phyloP scores from a whole-genome alignment of 1,140 invertebrate genomes.

The Varroa destructor region DNA sequence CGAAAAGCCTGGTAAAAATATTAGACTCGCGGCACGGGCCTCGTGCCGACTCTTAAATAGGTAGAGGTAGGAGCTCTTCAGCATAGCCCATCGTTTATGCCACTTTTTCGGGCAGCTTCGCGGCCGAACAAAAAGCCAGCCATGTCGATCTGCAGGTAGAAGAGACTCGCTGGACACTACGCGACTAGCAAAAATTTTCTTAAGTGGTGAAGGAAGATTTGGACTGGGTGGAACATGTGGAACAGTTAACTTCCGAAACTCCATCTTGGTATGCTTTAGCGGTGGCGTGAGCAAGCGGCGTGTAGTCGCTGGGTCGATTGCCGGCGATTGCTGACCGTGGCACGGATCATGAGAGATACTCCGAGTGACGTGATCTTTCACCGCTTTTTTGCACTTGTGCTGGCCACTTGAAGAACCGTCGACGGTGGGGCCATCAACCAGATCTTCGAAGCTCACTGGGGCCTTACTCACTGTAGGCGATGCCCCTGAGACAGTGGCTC shows the following conservation, averaged over 20 bases:
- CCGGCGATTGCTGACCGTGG: too few relatives aligned
- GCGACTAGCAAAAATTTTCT: conserved; percentile 24
- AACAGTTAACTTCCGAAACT: too few relatives aligned
- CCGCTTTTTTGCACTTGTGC: not conserved
- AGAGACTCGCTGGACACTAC: conserved; percentile 17
- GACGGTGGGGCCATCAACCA: conserved; percentile 28
- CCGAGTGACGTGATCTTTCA: conserved; percentile 11
- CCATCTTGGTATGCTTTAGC: too few relatives aligned
- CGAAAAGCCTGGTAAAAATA: conserved; percentile 14
- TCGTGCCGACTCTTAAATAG: conserved; percentile 24
- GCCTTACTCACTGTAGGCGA: conserved; percentile 55
- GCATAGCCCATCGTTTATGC: conserved; percentile 22
- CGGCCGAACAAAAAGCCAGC: conserved; percentile 7
- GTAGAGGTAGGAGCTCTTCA: conserved; percentile 24
- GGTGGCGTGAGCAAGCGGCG: too few relatives aligned
- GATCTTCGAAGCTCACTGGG: conserved; percentile 51
- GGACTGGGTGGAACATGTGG: not conserved
- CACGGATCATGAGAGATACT: conserved; percentile 21
- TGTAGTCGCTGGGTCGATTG: too few relatives aligned
- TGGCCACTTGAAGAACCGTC: not conserved
- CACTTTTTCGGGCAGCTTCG: conserved; percentile 15
- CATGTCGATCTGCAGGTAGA: conserved; percentile 3
- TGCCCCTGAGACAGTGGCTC: conserved; percentile 73
- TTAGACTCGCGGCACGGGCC: conserved; percentile 3
- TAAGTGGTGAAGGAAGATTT: conserved; percentile 21